Conservation (phyloP, 2,888 invertebrate species). For the Plemyria rubiginata region DNA sequence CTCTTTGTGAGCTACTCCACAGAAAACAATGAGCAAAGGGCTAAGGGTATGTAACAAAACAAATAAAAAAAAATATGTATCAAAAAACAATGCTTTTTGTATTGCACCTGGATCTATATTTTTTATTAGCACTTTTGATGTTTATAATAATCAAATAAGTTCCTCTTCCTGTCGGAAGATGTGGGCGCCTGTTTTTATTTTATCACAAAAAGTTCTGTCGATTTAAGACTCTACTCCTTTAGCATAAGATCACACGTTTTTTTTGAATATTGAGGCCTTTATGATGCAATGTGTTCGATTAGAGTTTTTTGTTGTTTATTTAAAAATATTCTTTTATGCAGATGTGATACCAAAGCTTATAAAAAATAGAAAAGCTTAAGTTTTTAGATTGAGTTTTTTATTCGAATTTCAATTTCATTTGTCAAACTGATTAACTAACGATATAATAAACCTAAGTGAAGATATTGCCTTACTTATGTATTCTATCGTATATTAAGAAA, state of each 20-base stretch:
- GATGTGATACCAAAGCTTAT: conserved; percentile 51
- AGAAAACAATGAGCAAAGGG: conserved; percentile 25
- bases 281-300: conserved; percentile 73
- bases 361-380: conserved; percentile 13
- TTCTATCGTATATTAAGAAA: too few relatives aligned
- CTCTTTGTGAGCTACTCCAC: conserved; percentile 17
- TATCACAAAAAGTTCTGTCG: conserved; percentile 48
- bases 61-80: conserved; percentile 58
- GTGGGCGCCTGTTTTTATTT: conserved; percentile 68
- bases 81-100: conserved; percentile 64
- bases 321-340: conserved; percentile 71
- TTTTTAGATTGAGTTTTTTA: background rate
- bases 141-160: conserved; percentile 83
- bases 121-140: conserved; percentile 71
- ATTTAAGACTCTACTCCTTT: conserved; percentile 47
- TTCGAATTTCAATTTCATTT: conserved; percentile 6
- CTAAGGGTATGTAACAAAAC: conserved; percentile 49
- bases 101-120: conserved; percentile 75
- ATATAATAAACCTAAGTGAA: background rate
- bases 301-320: conserved; percentile 66
- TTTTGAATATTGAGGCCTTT: conserved; percentile 47
- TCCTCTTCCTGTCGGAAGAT: conserved; percentile 82
- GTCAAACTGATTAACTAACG: background rate
- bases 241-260: conserved; percentile 41
- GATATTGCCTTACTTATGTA: too few relatives aligned